Conservation (phyloP, 2,888 invertebrate species). For the Beris chalybata region DNA sequence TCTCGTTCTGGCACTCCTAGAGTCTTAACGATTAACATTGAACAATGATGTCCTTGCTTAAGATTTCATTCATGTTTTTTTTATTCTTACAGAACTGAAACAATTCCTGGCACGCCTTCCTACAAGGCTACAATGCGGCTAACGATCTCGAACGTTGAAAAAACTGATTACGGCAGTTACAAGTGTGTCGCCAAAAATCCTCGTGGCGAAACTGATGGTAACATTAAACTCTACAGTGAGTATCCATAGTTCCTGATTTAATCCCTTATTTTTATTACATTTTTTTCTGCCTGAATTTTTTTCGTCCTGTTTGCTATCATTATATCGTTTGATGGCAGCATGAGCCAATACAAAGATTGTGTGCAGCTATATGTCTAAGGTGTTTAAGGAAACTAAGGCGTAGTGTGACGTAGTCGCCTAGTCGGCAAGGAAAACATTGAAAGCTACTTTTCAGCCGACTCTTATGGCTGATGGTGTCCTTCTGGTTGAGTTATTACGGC, state of each 20-base stretch:
- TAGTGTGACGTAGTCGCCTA: neutral
- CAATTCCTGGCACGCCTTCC: conserved; percentile 68
- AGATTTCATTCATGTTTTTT: conserved; percentile 18
- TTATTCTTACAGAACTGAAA: conserved; percentile 62
- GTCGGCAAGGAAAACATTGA: conserved; percentile 18
- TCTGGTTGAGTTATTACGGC: conserved; percentile 36
- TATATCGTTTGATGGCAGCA: neutral
- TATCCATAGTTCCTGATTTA: conserved; percentile 45
- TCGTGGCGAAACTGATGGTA: conserved; percentile 86
- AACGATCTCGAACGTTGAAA: conserved; percentile 76
- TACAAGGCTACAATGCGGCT: conserved; percentile 90
- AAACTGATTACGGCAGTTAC: conserved; percentile 83
- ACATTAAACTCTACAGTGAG: conserved; percentile 87
- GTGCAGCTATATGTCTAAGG: neutral
- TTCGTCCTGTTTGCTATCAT: conserved; percentile 14
- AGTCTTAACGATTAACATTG: conserved; percentile 6
- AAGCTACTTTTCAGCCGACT: conserved; percentile 29
- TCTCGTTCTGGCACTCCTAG: too few species aligned
- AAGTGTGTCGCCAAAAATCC: conserved; percentile 88
- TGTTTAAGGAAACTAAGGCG: neutral
- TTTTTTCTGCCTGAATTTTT: neutral
- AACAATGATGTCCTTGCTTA: conserved; percentile 17
- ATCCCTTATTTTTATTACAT: conserved; percentile 6
- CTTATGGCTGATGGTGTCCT: conserved; percentile 18
- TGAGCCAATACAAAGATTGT: neutral